A percentile compares a stretch with the other conserved stretches of the same genome.
Evolutionary conservation across 2,113 vertebrate genomes (phyloP).

Genomic region (Lagopus muta): DNA sequence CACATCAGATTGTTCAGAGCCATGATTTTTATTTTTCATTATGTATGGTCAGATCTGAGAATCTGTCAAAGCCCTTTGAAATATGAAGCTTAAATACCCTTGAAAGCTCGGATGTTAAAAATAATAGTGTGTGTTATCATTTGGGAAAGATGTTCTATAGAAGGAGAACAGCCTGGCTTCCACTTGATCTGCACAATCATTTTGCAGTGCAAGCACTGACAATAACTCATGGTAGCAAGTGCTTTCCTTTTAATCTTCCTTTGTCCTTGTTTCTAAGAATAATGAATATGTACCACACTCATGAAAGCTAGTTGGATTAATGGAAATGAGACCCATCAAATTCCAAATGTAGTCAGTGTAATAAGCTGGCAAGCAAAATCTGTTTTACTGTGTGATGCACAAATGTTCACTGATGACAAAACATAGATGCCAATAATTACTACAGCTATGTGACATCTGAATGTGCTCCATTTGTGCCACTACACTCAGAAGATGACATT

Average conservation of each 20-base stretch:
- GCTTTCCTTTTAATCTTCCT: not conserved
- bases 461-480: rapidly evolving
- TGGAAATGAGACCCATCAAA: not conserved
- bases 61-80: not conserved
- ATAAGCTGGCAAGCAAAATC: not conserved
- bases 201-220: not conserved
- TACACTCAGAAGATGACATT: not conserved
- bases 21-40: not conserved
- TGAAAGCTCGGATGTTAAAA: not conserved
- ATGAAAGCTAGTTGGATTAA: not conserved
- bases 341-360: not conserved
- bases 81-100: not conserved
- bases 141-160: not conserved
- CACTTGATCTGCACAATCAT: not conserved
- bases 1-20: not conserved
- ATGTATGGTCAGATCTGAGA: not conserved
- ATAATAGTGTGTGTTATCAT: not conserved
- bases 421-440: not conserved
- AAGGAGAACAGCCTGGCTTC: not conserved
- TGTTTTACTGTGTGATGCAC: rapidly evolving
- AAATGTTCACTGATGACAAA: not conserved
- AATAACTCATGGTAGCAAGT: not conserved
- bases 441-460: not conserved
- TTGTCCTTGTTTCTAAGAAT: not conserved
- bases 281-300: not conserved